Evolutionary conservation across 2,888 invertebrate genomes (phyloP).

Genomic region (Tholera decimalis): DNA sequence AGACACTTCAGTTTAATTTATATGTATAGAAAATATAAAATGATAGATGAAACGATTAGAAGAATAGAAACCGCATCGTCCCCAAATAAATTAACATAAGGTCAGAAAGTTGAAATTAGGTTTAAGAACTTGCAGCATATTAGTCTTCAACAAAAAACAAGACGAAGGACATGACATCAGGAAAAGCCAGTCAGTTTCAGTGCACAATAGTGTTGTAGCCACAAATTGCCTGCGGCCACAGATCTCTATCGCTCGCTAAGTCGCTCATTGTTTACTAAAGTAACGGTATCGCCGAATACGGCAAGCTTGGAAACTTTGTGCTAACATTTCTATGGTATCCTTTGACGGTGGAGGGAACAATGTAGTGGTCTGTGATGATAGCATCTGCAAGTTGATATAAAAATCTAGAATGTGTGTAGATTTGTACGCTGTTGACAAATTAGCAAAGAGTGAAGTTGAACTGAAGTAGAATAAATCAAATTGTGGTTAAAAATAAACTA

Average conservation of each 20-base stretch:
- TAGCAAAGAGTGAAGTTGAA: background rate
- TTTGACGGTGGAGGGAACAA: slow-evolving; percentile 44
- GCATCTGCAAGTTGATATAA: background rate
- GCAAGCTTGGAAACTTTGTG: slow-evolving; percentile 48
- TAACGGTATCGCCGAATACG: slow-evolving; percentile 65
- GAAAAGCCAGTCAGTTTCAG: slow-evolving; percentile 3
- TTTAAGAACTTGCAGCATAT: background rate
- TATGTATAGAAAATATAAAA: background rate
- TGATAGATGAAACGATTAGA: background rate
- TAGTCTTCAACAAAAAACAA: background rate
- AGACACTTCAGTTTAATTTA: no score
- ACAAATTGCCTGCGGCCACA: slow-evolving; percentile 57
- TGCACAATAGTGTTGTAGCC: slow-evolving; percentile 43
- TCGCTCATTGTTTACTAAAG: slow-evolving; percentile 63
- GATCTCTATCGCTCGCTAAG: slow-evolving; percentile 63
- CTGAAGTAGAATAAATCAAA: no score
- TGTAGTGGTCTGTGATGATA: slow-evolving; percentile 15
- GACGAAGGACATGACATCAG: background rate
- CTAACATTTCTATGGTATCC: slow-evolving; percentile 42
- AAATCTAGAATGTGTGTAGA: background rate
- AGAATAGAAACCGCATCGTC: background rate
- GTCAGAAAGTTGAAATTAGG: background rate
- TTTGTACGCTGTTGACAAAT: background rate
- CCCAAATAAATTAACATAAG: background rate
- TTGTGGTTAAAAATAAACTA: background rate